Evolutionary conservation across 2,797 vertebrate species (phyloP).

Genomic region (Sparidentex hasta): DNA sequence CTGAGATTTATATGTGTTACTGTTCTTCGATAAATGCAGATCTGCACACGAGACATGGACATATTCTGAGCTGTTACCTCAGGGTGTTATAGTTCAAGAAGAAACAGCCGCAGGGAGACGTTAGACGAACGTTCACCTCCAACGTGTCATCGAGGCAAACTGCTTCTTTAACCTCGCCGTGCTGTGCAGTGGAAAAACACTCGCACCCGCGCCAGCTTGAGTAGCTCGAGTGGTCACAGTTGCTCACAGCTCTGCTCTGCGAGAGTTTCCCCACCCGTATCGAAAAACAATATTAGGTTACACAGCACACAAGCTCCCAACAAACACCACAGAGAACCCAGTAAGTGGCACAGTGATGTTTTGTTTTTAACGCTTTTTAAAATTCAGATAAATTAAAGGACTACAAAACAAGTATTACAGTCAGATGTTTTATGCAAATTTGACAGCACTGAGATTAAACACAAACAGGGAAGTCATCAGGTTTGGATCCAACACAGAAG

Average conservation of each 20-base stretch:
- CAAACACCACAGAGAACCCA: slow-evolving; percentile 7
- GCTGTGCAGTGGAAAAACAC: slow-evolving; percentile 37
- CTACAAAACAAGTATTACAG: neutral
- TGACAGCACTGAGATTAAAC: neutral
- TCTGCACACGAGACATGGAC: neutral
- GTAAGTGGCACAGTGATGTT: neutral
- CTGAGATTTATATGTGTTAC: neutral
- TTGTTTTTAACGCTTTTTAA: neutral
- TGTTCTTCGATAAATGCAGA: neutral
- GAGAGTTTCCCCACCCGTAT: slow-evolving; percentile 17
- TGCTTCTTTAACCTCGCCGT: neutral
- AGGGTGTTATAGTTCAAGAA: too few relatives aligned
- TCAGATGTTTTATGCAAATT: neutral
- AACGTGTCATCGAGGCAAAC: slow-evolving; percentile 1
- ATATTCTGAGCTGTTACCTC: neutral
- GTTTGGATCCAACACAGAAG: neutral
- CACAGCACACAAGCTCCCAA: slow-evolving; percentile 14
- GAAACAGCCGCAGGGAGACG: neutral
- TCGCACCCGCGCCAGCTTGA: neutral
- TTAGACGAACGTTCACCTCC: neutral
- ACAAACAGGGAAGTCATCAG: neutral
- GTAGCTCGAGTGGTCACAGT: slow-evolving; percentile 25
- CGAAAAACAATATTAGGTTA: slow-evolving; percentile 43
- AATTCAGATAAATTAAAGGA: neutral
- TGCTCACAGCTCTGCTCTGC: slow-evolving; percentile 16